phyloP scores from a whole-genome alignment of 35 echinoderm and acorn worm species.

The Diadema setosum region DNA sequence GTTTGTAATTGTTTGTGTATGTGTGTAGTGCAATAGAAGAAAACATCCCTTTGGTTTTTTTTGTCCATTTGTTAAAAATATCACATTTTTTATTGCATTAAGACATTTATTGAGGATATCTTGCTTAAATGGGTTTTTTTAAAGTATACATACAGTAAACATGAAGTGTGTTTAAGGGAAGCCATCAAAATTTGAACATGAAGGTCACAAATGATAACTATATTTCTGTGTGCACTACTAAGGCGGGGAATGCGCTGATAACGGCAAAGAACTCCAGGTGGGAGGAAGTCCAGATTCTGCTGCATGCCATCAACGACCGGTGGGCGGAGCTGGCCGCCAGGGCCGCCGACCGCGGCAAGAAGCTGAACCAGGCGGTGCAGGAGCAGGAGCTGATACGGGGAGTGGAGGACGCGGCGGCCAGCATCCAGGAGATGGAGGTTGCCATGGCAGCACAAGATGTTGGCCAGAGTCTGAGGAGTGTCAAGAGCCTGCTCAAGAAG shows the following conservation, averaged over 20 bases:
- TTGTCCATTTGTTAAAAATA: too few relatives aligned
- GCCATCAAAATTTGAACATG: too few relatives aligned
- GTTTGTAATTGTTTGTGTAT: too few relatives aligned
- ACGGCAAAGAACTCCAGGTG: conserved; percentile 43
- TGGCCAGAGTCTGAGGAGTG: conserved; percentile 73
- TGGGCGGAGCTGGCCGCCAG: conserved; percentile 53
- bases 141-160: too few relatives aligned
- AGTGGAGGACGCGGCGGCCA: conserved; percentile 56
- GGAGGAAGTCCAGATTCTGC: conserved; percentile 22
- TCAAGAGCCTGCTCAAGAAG: conserved; percentile 80
- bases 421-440: conserved; percentile 62
- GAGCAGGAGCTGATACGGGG: conserved; percentile 56
- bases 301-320: conserved; percentile 30
- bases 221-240: too few relatives aligned
- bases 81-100: too few relatives aligned
- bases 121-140: too few relatives aligned
- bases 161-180: too few relatives aligned
- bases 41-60: too few relatives aligned
- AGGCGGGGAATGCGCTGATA: conserved; percentile 59
- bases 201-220: too few relatives aligned
- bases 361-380: conserved; percentile 70
- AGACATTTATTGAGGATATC: too few relatives aligned
- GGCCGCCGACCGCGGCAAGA: conserved; percentile 51
- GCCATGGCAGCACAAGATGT: conserved; percentile 70
- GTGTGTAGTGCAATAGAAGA: too few relatives aligned